phyloP scores from a whole-genome alignment of 2,797 vertebrate species.

The Micropoecilia bifurca region DNA sequence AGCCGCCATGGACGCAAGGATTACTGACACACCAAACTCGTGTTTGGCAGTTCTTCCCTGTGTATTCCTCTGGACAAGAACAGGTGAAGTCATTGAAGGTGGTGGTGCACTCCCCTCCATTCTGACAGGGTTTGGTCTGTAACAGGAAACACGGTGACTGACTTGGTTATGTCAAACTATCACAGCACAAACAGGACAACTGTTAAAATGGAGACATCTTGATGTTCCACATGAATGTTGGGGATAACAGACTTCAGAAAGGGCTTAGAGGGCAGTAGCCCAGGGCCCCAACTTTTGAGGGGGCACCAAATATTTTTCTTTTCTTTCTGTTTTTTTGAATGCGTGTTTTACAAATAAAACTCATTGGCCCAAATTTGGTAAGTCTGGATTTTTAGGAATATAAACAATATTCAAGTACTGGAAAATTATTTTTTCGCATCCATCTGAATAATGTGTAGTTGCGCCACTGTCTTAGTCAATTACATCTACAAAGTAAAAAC shows the following conservation, averaged over 20 bases:
- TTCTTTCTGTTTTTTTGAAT: too few relatives aligned
- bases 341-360: too few relatives aligned
- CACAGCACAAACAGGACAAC: background rate
- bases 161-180: background rate
- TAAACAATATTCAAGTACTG: too few relatives aligned
- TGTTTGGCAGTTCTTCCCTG: constrained; percentile 86
- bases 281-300: too few relatives aligned
- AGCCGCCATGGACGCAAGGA: constrained; percentile 84
- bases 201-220: background rate
- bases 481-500: background rate
- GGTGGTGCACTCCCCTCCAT: constrained; percentile 86
- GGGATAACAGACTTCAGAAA: background rate
- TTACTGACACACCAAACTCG: constrained; percentile 87
- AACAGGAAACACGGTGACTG: constrained; percentile 18
- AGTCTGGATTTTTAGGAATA: too few relatives aligned
- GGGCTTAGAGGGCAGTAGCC: too few relatives aligned
- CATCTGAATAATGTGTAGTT: too few relatives aligned
- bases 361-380: too few relatives aligned
- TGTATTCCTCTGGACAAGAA: constrained; percentile 85
- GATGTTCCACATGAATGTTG: background rate
- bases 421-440: too few relatives aligned
- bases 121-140: constrained; percentile 84
- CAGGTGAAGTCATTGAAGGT: constrained; percentile 95
- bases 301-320: too few relatives aligned
- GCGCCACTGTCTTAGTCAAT: background rate